Evolutionary conservation across 2,113 vertebrate species (phyloP), one percentile per base, ranked within the genome.

Genomic region (Entomyzon cyanotis): DNA sequence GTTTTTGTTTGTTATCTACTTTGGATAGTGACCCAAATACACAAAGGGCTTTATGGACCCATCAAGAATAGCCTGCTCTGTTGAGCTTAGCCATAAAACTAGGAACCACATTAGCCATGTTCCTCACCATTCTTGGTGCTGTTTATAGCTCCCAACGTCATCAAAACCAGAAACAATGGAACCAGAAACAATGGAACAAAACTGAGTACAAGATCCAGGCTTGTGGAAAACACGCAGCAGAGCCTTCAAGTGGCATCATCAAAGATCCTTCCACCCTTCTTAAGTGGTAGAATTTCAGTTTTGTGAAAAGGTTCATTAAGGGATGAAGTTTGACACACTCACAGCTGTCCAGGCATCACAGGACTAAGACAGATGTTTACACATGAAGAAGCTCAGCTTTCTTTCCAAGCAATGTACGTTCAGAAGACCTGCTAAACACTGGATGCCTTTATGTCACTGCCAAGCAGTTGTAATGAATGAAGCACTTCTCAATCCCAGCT

Each of bases 371-470:
- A 95, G 92, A 90, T 89, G 83, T 90, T 96, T 88, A 80, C 20
- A 70, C 17, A 53, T 19, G 85, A 93, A 93, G 89, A 79, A 88
- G 71, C 44, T 70, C 73, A 81, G 85, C 83, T 80, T 90, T 93
- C 75, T 86, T 94, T 81, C 79, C 76, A 86, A 78, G 90, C 60
- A 86, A 59, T 8, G 47, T 56, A 85, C 68, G 55, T 84, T 90
- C 68, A 69, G 79, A 92, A 89, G 87, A 95, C 82, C 68, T 94
- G 83, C 59, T 97, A 58, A 93, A 96, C 93, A 96, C 71, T 96
- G 76, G 28, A 52, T 64, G 90, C 63, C 83, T 95, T 97, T 96
- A 92, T 96, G 80, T 55, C 90, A 81, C 79, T 94, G 94, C 92
- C 93, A 96, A 93, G 77, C 28, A 75, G 64, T 21, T 1, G 2